Conservation (phyloP, 1,140 invertebrate species). For the Maniola jurtina region DNA sequence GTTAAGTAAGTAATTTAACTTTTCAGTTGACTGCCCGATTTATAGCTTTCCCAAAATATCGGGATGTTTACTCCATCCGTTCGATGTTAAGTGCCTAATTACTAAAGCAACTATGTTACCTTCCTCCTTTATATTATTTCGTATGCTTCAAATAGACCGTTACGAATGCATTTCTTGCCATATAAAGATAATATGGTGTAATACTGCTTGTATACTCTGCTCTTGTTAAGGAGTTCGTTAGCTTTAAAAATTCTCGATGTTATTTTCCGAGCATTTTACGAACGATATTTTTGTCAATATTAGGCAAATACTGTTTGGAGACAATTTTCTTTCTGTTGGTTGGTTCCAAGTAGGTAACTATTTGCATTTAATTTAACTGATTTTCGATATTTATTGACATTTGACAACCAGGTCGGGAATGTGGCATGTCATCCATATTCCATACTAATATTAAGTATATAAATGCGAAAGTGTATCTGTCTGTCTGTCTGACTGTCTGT, state of each 20-base stretch:
- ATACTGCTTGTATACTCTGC: constrained; percentile 17
- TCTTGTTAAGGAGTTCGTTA: constrained; percentile 22
- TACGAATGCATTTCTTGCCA: constrained; percentile 36
- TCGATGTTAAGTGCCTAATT: constrained; percentile 52
- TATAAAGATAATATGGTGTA: constrained; percentile 38
- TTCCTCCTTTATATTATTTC: constrained; percentile 31
- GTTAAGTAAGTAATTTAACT: constrained; percentile 41
- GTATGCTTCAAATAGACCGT: constrained; percentile 37
- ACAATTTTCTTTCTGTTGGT: too few species aligned
- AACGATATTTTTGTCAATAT: neutral
- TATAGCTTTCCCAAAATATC: constrained; percentile 58
- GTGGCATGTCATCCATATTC: too few species aligned
- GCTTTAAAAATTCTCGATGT: constrained; percentile 1
- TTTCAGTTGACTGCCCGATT: constrained; percentile 60
- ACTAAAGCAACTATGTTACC: constrained; percentile 32
- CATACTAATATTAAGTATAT: too few species aligned
- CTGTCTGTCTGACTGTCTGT: too few species aligned
- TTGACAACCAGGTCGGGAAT: too few species aligned
- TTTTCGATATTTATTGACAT: too few species aligned
- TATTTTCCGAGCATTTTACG: constrained; percentile 3
- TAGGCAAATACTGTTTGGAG: neutral
- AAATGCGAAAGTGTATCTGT: too few species aligned
- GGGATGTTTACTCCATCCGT: constrained; percentile 46
- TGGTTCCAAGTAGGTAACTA: too few species aligned
- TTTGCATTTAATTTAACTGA: too few species aligned